Conservation (phyloP, 2,797 vertebrate genomes). For the Artibeus jamaicensis region DNA sequence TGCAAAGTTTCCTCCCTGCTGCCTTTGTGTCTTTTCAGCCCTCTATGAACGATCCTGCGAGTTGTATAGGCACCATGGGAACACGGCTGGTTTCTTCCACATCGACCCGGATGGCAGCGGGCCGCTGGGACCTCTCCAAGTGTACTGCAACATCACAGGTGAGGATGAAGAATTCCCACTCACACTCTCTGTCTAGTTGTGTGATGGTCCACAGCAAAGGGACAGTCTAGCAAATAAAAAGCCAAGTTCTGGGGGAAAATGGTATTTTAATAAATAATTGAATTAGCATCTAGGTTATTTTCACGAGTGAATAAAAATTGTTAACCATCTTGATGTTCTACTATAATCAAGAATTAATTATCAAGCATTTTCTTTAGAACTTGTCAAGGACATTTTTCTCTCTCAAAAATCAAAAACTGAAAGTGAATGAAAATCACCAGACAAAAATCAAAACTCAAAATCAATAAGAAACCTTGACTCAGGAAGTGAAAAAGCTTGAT, state of each 20-base stretch:
- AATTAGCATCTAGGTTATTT: background rate
- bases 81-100: slow-evolving; percentile 83
- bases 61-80: slow-evolving; percentile 84
- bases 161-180: slow-evolving; percentile 17
- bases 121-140: slow-evolving; percentile 80
- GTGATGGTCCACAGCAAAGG: background rate
- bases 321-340: background rate
- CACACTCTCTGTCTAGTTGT: background rate
- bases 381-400: background rate
- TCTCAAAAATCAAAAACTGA: background rate
- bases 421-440: background rate
- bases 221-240: background rate
- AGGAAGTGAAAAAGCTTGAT: background rate
- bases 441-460: background rate
- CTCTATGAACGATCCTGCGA: slow-evolving; percentile 86
- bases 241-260: background rate
- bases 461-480: background rate
- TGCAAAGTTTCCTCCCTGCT: background rate
- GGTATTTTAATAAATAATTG: background rate
- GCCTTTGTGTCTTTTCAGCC: slow-evolving; percentile 78
- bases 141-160: slow-evolving; percentile 88
- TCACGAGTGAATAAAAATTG: background rate
- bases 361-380: background rate
- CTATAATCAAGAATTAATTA: background rate
- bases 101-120: slow-evolving; percentile 87